These are phyloP conservation scores for Hydrophis major DNA, from an alignment of 2,797 vertebrate species.

Conservation along the genomic window DNA sequence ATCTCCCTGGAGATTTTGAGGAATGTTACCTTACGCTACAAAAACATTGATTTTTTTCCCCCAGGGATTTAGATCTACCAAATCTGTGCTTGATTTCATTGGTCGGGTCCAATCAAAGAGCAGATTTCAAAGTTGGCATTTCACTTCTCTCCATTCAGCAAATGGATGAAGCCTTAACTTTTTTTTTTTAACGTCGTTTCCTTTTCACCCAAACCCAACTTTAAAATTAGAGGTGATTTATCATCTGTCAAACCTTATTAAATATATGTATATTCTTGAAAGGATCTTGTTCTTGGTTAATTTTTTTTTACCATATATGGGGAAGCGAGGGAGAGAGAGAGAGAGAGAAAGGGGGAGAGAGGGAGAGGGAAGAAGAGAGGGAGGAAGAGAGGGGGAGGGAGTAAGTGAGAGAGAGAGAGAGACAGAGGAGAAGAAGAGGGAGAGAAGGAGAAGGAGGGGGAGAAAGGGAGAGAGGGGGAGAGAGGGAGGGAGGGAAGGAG, in stretches of 20 bases:
- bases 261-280: neutral
- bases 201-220: constrained; percentile 32
- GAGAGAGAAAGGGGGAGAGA: too few species aligned
- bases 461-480: too few species aligned
- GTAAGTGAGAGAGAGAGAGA: too few species aligned
- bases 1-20: neutral
- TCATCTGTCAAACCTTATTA: neutral
- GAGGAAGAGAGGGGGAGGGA: accelerated
- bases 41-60: neutral
- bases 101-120: neutral
- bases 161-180: neutral
- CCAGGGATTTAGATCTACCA: neutral
- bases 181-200: constrained; percentile 18
- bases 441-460: too few species aligned
- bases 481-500: too few species aligned
- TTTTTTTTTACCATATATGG: neutral
- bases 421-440: too few species aligned
- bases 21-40: neutral
- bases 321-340: neutral
- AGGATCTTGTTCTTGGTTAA: constrained; percentile 47
- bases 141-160: constrained; percentile 26
- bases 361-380: too few species aligned
- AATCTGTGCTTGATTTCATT: neutral
- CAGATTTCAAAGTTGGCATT: constrained; percentile 35
- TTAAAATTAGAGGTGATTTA: constrained; percentile 4